These are phyloP conservation scores for Ichneumoninae sp. DNA, from an alignment of 2,888 invertebrate species.

Conservation along the genomic window DNA sequence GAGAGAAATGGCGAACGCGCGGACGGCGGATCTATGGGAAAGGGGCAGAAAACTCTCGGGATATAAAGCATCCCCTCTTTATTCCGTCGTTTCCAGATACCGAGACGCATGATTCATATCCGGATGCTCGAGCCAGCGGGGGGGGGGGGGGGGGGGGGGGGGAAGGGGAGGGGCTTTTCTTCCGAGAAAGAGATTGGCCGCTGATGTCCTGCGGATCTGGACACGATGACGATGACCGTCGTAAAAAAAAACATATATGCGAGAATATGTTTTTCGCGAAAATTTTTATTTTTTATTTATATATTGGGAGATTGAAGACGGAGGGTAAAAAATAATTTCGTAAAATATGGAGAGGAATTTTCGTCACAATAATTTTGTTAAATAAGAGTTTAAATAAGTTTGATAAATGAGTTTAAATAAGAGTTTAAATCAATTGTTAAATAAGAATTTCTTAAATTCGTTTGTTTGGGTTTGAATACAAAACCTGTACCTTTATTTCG, in stretches of 20 bases:
- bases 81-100: slow-evolving; percentile 75
- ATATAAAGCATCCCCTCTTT: slow-evolving; percentile 70
- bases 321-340: no score
- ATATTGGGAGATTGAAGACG: no score
- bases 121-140: slow-evolving; percentile 59
- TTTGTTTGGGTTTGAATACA: no score
- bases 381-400: no score
- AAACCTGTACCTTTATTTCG: no score
- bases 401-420: no score
- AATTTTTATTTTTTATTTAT: no score
- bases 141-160: slow-evolving; percentile 58
- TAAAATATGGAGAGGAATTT: no score
- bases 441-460: no score
- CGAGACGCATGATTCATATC: slow-evolving; percentile 74
- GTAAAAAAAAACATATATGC: not conserved
- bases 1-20: slow-evolving; percentile 37
- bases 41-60: slow-evolving; percentile 41
- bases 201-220: slow-evolving; percentile 36
- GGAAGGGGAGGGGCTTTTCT: slow-evolving; percentile 56
- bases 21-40: slow-evolving; percentile 47
- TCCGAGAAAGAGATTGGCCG: slow-evolving; percentile 21
- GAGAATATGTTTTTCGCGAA: no score
- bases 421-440: no score
- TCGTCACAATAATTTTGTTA: no score
- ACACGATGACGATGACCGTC: not conserved